Conservation (phyloP, 2,888 invertebrate genomes). For the Agrilus mali region DNA sequence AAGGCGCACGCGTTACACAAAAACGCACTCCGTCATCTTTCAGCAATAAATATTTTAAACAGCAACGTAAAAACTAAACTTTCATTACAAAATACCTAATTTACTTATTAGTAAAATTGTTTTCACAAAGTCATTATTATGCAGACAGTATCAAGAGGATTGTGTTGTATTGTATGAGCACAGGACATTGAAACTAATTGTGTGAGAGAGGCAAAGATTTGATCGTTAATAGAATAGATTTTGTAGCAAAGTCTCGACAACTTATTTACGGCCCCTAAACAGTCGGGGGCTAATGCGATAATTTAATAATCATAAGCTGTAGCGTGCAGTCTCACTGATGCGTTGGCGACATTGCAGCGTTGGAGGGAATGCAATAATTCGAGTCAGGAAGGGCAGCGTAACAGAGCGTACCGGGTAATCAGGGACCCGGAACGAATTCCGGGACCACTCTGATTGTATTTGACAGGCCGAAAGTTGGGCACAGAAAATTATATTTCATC, state of each 20-base stretch:
- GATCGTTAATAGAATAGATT: too few relatives aligned
- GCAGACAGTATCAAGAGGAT: too few relatives aligned
- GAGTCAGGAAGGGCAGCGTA: not conserved
- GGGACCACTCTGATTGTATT: constrained; percentile 12
- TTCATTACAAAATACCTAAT: too few relatives aligned
- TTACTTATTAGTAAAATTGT: too few relatives aligned
- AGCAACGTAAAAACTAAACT: too few relatives aligned
- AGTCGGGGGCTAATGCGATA: constrained; percentile 20
- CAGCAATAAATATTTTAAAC: constrained; percentile 8
- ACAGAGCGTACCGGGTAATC: constrained; percentile 6
- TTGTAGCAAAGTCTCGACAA: constrained; percentile 6
- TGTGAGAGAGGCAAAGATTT: too few relatives aligned
- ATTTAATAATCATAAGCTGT: constrained; percentile 25
- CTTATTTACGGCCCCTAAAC: constrained; percentile 17
- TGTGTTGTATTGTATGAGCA: too few relatives aligned
- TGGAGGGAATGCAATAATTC: not conserved
- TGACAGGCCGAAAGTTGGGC: constrained; percentile 5
- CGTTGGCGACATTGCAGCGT: not conserved
- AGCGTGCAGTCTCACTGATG: constrained; percentile 1
- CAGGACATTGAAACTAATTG: too few relatives aligned
- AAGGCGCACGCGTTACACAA: not conserved
- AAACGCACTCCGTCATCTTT: constrained; percentile 7
- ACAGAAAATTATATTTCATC: too few relatives aligned
- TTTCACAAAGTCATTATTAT: too few relatives aligned
- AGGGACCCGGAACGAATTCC: constrained; percentile 13